Percentiles rank a stretch among this genome's conserved stretches.
Evolutionary conservation across 2,888 invertebrate genomes (phyloP).

Genomic region (Sthenelais limicola): DNA sequence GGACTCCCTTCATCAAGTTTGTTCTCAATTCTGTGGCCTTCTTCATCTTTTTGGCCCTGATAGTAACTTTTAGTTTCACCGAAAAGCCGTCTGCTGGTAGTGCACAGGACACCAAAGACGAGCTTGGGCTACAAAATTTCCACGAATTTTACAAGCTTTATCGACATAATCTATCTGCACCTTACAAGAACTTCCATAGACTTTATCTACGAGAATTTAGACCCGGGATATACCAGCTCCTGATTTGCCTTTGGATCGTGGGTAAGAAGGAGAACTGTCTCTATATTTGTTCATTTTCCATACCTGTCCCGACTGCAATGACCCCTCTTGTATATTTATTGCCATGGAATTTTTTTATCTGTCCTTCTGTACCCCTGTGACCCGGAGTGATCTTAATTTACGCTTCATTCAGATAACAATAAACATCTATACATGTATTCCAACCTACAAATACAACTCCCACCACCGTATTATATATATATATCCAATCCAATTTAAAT

Average conservation of each 20-base stretch:
- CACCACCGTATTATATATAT: too few relatives aligned
- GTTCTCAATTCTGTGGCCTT: conserved; percentile 33
- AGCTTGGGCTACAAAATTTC: conserved; percentile 17
- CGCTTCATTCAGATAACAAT: too few relatives aligned
- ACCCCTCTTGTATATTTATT: too few relatives aligned
- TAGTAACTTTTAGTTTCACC: conserved; percentile 40
- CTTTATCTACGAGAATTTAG: conserved; percentile 40
- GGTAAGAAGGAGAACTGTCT: too few relatives aligned
- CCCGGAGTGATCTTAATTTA: too few relatives aligned
- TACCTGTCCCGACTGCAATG: too few relatives aligned
- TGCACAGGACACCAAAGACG: conserved; percentile 24
- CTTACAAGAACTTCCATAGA: conserved; percentile 24
- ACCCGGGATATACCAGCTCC: conserved; percentile 41
- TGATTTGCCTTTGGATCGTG: conserved; percentile 40
- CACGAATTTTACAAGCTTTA: conserved; percentile 20
- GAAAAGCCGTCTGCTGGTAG: conserved; percentile 41
- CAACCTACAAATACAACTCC: too few relatives aligned
- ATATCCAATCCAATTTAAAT: too few relatives aligned
- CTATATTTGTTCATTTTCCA: too few relatives aligned
- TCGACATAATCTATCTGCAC: conserved; percentile 33
- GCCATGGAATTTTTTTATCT: too few relatives aligned
- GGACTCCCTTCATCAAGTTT: conserved; percentile 46
- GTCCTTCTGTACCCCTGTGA: too few relatives aligned
- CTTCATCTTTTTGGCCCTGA: conserved; percentile 41
- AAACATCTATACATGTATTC: too few relatives aligned